phyloP scores from a whole-genome alignment of 2,797 vertebrate species.

The Dryobates pubescens region DNA sequence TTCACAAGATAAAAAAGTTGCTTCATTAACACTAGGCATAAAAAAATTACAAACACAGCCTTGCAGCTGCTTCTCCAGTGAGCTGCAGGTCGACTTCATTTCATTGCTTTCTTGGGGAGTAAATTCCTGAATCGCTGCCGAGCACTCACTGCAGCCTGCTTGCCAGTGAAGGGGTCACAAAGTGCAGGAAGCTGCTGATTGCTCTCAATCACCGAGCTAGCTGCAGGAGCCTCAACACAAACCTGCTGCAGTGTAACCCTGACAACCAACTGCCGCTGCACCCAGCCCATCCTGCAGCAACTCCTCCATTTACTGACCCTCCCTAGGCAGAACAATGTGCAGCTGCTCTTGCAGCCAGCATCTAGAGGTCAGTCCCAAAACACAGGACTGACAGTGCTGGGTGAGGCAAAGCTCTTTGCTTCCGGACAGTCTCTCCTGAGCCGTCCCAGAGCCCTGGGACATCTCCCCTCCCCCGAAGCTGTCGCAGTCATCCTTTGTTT shows the following conservation, averaged over 20 bases:
- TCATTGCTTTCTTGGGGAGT: not conserved
- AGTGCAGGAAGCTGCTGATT: not conserved
- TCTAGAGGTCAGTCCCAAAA: not conserved
- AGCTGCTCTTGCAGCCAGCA: fast-evolving
- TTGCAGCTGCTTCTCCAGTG: slow-evolving; percentile 48
- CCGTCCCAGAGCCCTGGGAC: not conserved
- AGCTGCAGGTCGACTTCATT: slow-evolving; percentile 4
- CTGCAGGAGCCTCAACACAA: not conserved
- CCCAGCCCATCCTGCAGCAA: fast-evolving
- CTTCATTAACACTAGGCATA: slow-evolving; percentile 60
- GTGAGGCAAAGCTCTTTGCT: not conserved
- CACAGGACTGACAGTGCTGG: not conserved
- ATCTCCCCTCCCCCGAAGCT: fast-evolving
- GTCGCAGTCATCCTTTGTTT: not conserved
- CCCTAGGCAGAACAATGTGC: fast-evolving
- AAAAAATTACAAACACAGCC: not conserved
- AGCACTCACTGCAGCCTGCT: not conserved
- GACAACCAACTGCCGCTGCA: not conserved
- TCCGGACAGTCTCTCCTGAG: not conserved
- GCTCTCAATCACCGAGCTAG: not conserved
- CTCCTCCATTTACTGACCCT: fast-evolving
- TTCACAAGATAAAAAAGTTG: slow-evolving; percentile 68
- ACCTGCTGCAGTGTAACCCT: not conserved
- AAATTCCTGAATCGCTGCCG: not conserved
- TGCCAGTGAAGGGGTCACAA: fast-evolving